Base-by-base conservation (phyloP, 2,113 vertebrate genomes). In the Ophthalmolycus amberensis region DNA sequence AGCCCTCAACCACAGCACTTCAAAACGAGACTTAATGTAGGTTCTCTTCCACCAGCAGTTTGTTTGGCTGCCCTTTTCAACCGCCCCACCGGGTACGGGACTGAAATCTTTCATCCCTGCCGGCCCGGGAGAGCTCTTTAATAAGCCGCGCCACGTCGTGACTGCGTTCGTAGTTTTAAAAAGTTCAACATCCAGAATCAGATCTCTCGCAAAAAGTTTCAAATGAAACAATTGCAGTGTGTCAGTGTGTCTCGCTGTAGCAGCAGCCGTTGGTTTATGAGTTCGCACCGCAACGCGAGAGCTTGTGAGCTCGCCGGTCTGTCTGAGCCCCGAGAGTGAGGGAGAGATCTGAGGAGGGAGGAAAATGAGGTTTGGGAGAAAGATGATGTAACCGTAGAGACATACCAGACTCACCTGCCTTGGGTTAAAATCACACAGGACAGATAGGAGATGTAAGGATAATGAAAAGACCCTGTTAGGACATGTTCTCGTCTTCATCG, bases 31-130 rank as follows among this genome's bases (percentile, higher is more conserved):
- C 78, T 77, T 79, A 82, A 83, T 75, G 79, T 29, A 74, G 82
- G 71, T 66, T 78, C 74, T 73, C 52, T 40, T 71, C 64, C 70
- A 79, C 85, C 69, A 18, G 8, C n/a, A 85, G 71, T n/a, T 84
- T 91, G 80, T 92, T 91, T 91, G 75, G 71, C 67, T 90, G 91
- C 84, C 86, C 91, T 92, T 92, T 92, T 75, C 88, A 83, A 37
- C 73, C 10, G 18, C 44, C 54, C 75, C 80, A 76, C 46, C 6
- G 71, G 64, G 77, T 82, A 44, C 80, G n/a, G 1, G 18, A 65
- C 52, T 60, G 71, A 40, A 84, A 48, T 78, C 68, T 74, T 64
- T 79, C 76, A 67, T 71, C 79, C 52, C 48, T 34, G 50, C 78
- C 32, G 60, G 64, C n/a, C 72, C 29, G 1, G 38, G 56, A 76